phyloP scores from a whole-genome alignment of 2,888 invertebrate genomes.

The Eupithecia tripunctaria region DNA sequence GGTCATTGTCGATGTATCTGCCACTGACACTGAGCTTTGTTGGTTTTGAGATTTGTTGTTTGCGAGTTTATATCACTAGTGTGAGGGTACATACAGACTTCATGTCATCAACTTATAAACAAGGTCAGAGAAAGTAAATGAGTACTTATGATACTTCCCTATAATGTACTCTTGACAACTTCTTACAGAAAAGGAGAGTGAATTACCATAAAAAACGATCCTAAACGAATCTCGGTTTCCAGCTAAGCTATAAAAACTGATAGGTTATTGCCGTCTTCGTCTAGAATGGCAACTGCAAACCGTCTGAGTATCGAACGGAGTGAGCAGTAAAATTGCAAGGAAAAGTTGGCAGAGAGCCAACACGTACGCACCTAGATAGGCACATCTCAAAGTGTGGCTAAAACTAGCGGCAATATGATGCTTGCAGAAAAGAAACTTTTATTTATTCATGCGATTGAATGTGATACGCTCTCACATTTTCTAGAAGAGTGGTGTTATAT shows the following conservation, averaged over 20 bases:
- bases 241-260: conserved; percentile 63
- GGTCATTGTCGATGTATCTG: conserved; percentile 22
- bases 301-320: conserved; percentile 65
- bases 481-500: conserved; percentile 1
- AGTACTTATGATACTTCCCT: background rate
- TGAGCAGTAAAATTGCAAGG: conserved; percentile 71
- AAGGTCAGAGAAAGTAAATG: background rate
- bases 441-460: conserved; percentile 68
- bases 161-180: background rate
- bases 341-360: conserved; percentile 74
- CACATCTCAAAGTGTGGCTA: conserved; percentile 17
- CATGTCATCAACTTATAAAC: background rate
- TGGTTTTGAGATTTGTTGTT: conserved; percentile 13
- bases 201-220: conserved; percentile 1
- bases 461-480: conserved; percentile 53
- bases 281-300: conserved; percentile 70
- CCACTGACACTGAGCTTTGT: conserved; percentile 35
- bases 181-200: background rate
- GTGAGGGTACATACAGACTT: background rate
- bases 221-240: conserved; percentile 48
- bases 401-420: conserved; percentile 59
- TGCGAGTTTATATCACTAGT: background rate
- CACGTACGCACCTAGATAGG: conserved; percentile 45
- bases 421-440: conserved; percentile 70
- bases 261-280: conserved; percentile 76